These are phyloP conservation scores for Ridgeia piscesae DNA, from an alignment of 1,140 invertebrate species.

Conservation along the genomic window DNA sequence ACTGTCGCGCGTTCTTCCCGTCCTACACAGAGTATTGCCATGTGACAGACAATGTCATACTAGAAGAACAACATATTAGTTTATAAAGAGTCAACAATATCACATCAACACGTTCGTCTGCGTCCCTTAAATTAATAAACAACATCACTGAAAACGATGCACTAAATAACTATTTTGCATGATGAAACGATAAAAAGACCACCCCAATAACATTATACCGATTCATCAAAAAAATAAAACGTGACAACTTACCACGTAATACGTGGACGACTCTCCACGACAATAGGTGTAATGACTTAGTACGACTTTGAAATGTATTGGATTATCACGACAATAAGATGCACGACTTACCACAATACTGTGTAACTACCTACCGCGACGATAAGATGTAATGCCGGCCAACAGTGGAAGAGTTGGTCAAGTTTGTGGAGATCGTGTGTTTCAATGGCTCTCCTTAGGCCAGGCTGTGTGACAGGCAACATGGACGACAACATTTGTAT, in stretches of 20 bases:
- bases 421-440: not conserved
- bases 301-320: not conserved
- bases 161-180: not conserved
- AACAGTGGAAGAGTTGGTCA: not conserved
- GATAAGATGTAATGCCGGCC: not conserved
- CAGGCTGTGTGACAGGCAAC: not conserved
- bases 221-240: too few species aligned
- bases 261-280: too few species aligned
- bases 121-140: not conserved
- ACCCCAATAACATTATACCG: too few species aligned
- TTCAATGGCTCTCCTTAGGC: not conserved
- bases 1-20: conserved; percentile 45
- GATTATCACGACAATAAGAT: not conserved
- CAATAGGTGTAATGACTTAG: not conserved
- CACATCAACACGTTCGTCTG: not conserved
- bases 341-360: not conserved
- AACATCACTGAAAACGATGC: not conserved
- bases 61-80: conserved; percentile 36
- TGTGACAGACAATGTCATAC: conserved; percentile 24
- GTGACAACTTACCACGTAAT: too few species aligned
- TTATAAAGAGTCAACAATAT: not conserved
- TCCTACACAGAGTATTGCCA: conserved; percentile 27
- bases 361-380: not conserved
- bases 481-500: too few species aligned
- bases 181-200: too few species aligned